Percentiles rank a stretch among this genome's conserved stretches.
phyloP scores from a whole-genome alignment of 2,113 vertebrate genomes.

The Prunella fulvescens region DNA sequence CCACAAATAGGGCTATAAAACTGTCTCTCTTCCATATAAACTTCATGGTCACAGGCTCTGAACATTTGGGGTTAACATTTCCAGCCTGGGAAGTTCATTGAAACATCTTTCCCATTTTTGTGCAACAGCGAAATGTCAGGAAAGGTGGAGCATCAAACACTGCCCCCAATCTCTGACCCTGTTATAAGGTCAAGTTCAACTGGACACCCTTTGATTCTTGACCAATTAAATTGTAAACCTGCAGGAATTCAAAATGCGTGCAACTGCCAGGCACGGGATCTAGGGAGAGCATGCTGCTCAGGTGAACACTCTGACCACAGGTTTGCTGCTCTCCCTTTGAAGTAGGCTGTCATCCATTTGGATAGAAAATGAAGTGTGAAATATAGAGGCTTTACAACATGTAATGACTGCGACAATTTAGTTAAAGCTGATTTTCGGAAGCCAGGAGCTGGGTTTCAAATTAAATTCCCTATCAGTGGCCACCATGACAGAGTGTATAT shows the following conservation, averaged over 20 bases:
- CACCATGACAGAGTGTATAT: background rate
- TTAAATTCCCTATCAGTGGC: slow-evolving; percentile 53
- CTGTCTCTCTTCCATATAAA: background rate
- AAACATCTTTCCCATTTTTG: background rate
- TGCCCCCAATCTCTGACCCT: background rate
- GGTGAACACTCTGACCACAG: slow-evolving; percentile 41
- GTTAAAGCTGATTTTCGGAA: slow-evolving; percentile 59
- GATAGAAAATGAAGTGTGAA: slow-evolving; percentile 60
- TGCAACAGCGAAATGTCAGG: slow-evolving; percentile 8
- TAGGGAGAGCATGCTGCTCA: slow-evolving; percentile 35
- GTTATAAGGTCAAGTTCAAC: background rate
- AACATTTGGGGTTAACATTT: background rate
- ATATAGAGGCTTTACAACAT: slow-evolving; percentile 54
- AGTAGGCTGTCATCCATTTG: slow-evolving; percentile 49
- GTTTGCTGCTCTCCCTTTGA: slow-evolving; percentile 44
- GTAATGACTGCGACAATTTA: slow-evolving; percentile 64
- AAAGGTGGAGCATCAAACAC: slow-evolving; percentile 45
- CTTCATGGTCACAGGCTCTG: background rate
- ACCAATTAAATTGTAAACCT: slow-evolving; percentile 53
- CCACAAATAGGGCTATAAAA: background rate
- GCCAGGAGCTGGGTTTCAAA: slow-evolving; percentile 33
- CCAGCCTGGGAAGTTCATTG: background rate
- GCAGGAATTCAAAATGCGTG: slow-evolving; percentile 11
- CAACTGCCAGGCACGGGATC: background rate
- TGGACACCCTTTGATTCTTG: slow-evolving; percentile 53